phyloP scores from a whole-genome alignment of 2,888 invertebrate genomes.

The Patella ulyssiponensis region DNA sequence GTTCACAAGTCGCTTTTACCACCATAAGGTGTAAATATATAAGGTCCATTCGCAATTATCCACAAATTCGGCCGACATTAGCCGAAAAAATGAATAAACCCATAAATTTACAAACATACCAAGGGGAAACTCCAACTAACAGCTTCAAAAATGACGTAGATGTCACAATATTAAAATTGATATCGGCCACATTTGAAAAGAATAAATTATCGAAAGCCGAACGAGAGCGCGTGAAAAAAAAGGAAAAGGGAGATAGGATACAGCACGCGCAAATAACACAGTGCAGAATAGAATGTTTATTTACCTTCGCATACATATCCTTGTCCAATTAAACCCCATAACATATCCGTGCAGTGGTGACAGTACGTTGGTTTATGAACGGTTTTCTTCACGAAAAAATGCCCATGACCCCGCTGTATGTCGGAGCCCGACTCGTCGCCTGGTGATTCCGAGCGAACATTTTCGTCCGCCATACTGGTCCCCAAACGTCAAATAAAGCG shows the following conservation, averaged over 20 bases:
- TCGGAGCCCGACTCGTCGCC: slow-evolving; percentile 44
- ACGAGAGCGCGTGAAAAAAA: slow-evolving; percentile 10
- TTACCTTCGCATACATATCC: slow-evolving; percentile 99
- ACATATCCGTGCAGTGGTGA: slow-evolving; percentile 99
- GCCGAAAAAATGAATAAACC: background rate
- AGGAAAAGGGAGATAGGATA: slow-evolving; percentile 12
- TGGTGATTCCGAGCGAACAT: slow-evolving; percentile 50
- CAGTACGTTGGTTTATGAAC: slow-evolving; percentile 99
- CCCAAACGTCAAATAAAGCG: slow-evolving; percentile 20
- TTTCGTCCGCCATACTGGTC: slow-evolving; percentile 48
- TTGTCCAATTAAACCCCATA: slow-evolving; percentile 99
- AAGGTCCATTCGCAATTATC: background rate
- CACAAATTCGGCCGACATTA: background rate
- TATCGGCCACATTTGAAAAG: slow-evolving; percentile 16
- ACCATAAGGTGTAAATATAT: slow-evolving; percentile 1
- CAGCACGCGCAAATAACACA: slow-evolving; percentile 10
- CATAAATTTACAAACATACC: background rate
- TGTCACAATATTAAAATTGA: slow-evolving; percentile 31
- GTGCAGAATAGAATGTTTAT: slow-evolving; percentile 45
- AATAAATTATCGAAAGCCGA: slow-evolving; percentile 11
- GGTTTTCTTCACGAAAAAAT: slow-evolving; percentile 99
- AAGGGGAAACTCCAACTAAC: background rate
- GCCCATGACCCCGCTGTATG: slow-evolving; percentile 77
- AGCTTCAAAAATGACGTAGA: slow-evolving; percentile 3
- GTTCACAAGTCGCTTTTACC: background rate